Evolutionary conservation across 1,140 invertebrate species (phyloP).

Genomic region (Solen grandis): DNA sequence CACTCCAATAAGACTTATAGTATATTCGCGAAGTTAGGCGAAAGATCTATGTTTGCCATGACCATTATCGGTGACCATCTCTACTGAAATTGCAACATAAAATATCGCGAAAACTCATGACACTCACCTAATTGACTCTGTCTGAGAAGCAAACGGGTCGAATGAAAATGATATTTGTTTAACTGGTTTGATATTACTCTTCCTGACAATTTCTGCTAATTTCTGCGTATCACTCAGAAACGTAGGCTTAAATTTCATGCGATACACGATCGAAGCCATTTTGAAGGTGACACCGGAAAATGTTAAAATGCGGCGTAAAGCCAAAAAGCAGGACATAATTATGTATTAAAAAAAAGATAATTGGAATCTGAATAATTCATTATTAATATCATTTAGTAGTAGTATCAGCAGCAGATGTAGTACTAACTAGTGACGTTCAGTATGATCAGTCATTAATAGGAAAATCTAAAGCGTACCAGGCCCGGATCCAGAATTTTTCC

Average conservation of each 20-base stretch:
- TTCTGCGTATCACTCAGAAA: constrained; percentile 12
- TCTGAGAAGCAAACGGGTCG: constrained; percentile 31
- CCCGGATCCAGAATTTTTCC: too few relatives aligned
- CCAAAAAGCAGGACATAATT: too few relatives aligned
- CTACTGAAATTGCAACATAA: background rate
- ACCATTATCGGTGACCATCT: background rate
- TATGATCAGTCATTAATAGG: too few relatives aligned
- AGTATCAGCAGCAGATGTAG: too few relatives aligned
- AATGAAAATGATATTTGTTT: constrained; percentile 25
- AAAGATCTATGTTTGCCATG: background rate
- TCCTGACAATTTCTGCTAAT: background rate
- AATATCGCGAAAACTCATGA: constrained; percentile 39
- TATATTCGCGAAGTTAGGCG: background rate
- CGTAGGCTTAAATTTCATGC: constrained; percentile 19
- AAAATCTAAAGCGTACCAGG: too few relatives aligned
- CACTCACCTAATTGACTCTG: constrained; percentile 35
- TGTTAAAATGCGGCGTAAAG: too few relatives aligned
- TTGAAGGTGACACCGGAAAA: too few relatives aligned
- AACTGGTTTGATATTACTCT: constrained; percentile 21
- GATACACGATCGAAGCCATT: too few relatives aligned
- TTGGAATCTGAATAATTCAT: too few relatives aligned
- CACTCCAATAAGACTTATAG: background rate
- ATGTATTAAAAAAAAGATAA: too few relatives aligned
- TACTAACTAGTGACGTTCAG: too few relatives aligned
- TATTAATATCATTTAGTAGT: too few relatives aligned